Evolutionary conservation across 2,113 vertebrate genomes (phyloP).

Genomic region (Brachionichthys hirsutus): DNA sequence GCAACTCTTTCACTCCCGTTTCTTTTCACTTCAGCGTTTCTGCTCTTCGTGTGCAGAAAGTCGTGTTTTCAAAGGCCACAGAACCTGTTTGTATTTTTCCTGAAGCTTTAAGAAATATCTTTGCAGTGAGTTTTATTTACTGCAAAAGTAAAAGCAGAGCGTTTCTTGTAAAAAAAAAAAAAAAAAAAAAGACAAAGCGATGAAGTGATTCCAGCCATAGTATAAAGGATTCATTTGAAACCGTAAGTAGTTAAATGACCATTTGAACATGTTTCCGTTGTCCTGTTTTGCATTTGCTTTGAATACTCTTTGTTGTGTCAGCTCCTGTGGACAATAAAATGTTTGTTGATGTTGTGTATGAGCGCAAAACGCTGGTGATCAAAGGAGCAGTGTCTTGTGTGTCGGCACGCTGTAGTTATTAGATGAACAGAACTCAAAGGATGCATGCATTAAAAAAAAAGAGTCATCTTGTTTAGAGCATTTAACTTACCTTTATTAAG

Average conservation of each 20-base stretch:
- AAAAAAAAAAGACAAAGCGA: constrained; percentile 17
- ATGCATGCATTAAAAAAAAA: not conserved
- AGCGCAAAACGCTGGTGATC: constrained; percentile 19
- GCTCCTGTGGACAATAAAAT: constrained; percentile 68
- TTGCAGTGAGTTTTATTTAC: constrained; percentile 22
- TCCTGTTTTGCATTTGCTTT: constrained; percentile 43
- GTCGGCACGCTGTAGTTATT: not conserved
- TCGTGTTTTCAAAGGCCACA: constrained; percentile 28
- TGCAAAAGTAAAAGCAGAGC: constrained; percentile 10
- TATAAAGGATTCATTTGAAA: constrained; percentile 35
- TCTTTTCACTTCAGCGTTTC: constrained; percentile 18
- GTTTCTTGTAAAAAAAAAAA: constrained; percentile 35
- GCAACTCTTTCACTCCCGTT: constrained; percentile 18
- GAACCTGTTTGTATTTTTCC: constrained; percentile 16
- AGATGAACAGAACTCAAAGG: not conserved
- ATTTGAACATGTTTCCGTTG: constrained; percentile 42
- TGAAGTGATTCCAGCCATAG: constrained; percentile 31
- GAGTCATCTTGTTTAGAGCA: constrained; percentile 10
- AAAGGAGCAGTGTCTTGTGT: not conserved
- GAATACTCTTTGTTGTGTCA: constrained; percentile 49
- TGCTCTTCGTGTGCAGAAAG: constrained; percentile 28
- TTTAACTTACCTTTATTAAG: constrained; percentile 62
- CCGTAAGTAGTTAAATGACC: constrained; percentile 21
- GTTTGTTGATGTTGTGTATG: constrained; percentile 36
- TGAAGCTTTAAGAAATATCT: constrained; percentile 41